A percentile compares a stretch with the other conserved stretches of the same genome.
These are phyloP conservation scores for Cynoglossus semilaevis DNA, from an alignment of 2,113 vertebrate species.

Conservation along the genomic window DNA sequence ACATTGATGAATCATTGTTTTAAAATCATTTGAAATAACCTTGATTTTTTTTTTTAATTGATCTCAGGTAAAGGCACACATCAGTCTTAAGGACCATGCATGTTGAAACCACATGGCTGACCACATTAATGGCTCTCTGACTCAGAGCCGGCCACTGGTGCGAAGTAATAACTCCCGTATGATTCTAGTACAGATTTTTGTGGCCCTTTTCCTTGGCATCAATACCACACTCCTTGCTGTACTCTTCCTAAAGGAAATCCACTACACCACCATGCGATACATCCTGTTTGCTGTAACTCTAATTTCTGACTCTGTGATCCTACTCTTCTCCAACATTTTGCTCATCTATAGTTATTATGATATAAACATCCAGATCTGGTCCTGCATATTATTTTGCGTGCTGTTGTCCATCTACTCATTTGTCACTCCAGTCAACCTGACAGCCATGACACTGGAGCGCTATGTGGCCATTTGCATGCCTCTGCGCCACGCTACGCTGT, in stretches of 20 bases:
- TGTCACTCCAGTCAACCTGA: slow-evolving; percentile 50
- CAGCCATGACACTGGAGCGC: slow-evolving; percentile 62
- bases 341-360: rapidly evolving
- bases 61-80: too few species aligned
- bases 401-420: background rate
- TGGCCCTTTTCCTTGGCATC: slow-evolving; percentile 30
- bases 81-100: too few species aligned
- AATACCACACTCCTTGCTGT: slow-evolving; percentile 39
- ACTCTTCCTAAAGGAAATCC: slow-evolving; percentile 39
- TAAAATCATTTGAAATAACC: too few species aligned
- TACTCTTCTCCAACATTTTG: slow-evolving; percentile 11
- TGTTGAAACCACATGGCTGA: too few species aligned
- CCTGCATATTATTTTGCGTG: slow-evolving; percentile 23
- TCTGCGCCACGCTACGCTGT: slow-evolving; percentile 45
- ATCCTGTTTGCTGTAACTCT: slow-evolving; percentile 59
- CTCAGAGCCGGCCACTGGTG: too few species aligned
- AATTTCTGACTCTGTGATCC: slow-evolving; percentile 35
- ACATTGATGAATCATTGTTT: too few species aligned
- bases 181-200: slow-evolving; percentile 28
- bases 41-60: too few species aligned
- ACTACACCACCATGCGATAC: slow-evolving; percentile 49
- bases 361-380: background rate
- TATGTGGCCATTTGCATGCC: slow-evolving; percentile 66
- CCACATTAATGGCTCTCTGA: too few species aligned
- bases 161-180: too few species aligned